Conservation (phyloP, 2,888 invertebrate genomes). For the Tenthredo scrophulariae region DNA sequence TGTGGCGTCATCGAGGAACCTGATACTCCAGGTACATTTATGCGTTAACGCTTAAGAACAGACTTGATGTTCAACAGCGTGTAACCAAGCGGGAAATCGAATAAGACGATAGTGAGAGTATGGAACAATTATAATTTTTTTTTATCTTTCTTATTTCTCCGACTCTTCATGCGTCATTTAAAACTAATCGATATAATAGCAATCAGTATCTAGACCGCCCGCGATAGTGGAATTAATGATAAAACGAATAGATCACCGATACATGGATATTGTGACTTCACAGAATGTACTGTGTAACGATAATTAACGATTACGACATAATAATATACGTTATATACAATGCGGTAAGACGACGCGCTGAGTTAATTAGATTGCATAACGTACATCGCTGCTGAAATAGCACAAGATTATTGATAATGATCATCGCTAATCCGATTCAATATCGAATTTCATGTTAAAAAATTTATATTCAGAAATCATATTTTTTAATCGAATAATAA, state of each 20-base stretch:
- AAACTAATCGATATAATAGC: constrained; percentile 9
- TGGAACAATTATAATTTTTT: background rate
- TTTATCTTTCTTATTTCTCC: background rate
- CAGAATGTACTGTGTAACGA: background rate
- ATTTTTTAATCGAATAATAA: background rate
- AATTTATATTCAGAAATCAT: background rate
- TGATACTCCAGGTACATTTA: background rate
- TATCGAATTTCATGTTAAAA: background rate
- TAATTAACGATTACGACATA: background rate
- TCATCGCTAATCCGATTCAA: background rate
- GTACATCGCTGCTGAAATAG: background rate
- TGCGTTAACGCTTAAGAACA: too few species aligned
- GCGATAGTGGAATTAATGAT: background rate
- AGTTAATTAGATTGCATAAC: background rate
- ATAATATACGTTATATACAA: background rate
- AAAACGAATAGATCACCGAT: background rate
- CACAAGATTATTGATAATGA: background rate
- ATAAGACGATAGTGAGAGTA: background rate
- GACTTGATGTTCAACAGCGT: too few species aligned
- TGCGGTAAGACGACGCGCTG: background rate
- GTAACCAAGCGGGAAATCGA: background rate
- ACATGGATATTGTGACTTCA: background rate
- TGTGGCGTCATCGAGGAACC: background rate
- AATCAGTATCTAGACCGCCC: background rate
- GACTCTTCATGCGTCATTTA: background rate